Percentiles rank a stretch among this genome's conserved stretches.
phyloP scores from a whole-genome alignment of 2,113 vertebrate species.

The Azemiops feae region DNA sequence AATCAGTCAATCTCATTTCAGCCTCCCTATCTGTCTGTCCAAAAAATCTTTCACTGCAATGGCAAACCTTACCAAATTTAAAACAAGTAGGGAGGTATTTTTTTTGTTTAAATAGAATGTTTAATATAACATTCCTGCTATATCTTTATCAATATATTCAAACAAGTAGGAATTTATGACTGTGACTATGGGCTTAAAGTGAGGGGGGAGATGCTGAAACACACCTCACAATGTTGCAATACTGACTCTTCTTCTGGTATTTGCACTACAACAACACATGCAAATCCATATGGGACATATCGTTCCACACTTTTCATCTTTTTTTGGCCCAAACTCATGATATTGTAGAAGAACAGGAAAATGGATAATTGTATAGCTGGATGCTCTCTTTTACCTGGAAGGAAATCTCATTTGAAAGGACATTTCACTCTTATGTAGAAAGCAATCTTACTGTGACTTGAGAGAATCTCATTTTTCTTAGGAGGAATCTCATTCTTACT shows the following conservation, averaged over 20 bases:
- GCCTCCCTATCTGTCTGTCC: neutral
- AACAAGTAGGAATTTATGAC: neutral
- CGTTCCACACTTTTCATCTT: neutral
- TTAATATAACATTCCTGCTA: neutral
- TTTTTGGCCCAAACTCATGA: neutral
- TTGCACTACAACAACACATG: neutral
- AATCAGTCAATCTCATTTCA: neutral
- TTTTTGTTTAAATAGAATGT: neutral
- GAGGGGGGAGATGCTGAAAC: neutral
- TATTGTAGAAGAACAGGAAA: neutral
- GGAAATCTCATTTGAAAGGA: neutral
- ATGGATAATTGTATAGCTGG: neutral
- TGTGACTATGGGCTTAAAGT: neutral
- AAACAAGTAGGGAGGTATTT: neutral
- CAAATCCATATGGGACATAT: neutral
- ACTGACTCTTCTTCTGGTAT: neutral
- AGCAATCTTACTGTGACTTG: neutral
- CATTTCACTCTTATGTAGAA: neutral
- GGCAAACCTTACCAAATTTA: neutral
- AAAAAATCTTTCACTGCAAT: neutral
- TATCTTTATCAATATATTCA: neutral
- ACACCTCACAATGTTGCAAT: neutral
- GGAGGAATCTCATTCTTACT: neutral
- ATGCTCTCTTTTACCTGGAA: neutral
- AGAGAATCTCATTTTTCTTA: neutral